Conservation (phyloP, 92 coral and sea anemone species). For the Epizoanthus rinbou region DNA sequence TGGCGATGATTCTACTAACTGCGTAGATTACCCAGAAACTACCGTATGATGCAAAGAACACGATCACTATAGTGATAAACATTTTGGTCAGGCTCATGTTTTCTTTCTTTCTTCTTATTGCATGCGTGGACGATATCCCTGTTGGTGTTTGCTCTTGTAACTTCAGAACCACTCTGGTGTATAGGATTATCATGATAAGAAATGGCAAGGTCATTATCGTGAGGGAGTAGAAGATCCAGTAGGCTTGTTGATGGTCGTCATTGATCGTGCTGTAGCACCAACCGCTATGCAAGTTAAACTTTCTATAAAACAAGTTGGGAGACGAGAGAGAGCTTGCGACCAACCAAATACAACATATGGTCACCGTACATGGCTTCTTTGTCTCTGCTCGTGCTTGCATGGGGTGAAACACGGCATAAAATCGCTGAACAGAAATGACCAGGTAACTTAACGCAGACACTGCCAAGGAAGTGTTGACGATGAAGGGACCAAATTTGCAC, state of each 20-base stretch:
- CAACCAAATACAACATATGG: background rate
- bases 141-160: background rate
- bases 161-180: background rate
- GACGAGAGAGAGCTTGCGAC: background rate
- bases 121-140: background rate
- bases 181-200: background rate
- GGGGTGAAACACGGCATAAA: conserved; percentile 13
- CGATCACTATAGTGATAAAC: background rate
- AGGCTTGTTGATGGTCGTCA: background rate
- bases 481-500: conserved; percentile 17
- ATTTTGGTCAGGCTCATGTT: conserved; percentile 10
- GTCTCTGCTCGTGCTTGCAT: conserved; percentile 10
- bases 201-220: background rate
- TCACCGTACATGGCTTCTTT: background rate
- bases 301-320: background rate
- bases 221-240: background rate
- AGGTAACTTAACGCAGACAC: conserved; percentile 19
- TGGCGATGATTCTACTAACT: background rate
- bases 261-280: background rate
- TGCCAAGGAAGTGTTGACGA: conserved; percentile 4
- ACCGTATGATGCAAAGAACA: background rate
- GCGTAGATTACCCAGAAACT: background rate
- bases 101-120: conserved; percentile 4
- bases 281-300: background rate
- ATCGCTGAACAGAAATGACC: conserved; percentile 11